Percentiles rank a stretch among this genome's conserved stretches.
Evolutionary conservation across 2,113 vertebrate genomes (phyloP).

Genomic region (Toxotes chatareus): DNA sequence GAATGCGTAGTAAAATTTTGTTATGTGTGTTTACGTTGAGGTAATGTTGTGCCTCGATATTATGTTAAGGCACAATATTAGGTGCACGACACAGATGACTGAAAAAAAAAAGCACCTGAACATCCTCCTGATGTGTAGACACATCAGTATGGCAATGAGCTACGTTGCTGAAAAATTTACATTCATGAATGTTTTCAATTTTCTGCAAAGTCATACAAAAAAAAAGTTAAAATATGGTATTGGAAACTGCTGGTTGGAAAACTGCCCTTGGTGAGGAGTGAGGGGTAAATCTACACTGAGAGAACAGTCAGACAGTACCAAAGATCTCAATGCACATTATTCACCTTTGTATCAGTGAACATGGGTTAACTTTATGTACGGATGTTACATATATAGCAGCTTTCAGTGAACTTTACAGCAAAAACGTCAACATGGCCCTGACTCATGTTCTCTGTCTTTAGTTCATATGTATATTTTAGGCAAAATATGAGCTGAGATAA

Average conservation of each 20-base stretch:
- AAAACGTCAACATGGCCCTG: background rate
- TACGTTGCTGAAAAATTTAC: background rate
- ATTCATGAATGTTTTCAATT: background rate
- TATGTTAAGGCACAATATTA: too few species aligned
- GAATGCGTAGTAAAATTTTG: too few species aligned
- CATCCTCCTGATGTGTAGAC: background rate
- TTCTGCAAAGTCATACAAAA: slow-evolving; percentile 2
- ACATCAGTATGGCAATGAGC: background rate
- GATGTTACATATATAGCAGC: too few species aligned
- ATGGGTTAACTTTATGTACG: background rate
- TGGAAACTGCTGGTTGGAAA: slow-evolving; percentile 23
- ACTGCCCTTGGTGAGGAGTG: background rate
- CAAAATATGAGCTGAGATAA: background rate
- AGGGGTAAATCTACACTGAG: background rate
- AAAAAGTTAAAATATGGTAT: slow-evolving; percentile 8
- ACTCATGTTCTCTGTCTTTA: background rate
- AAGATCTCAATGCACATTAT: background rate
- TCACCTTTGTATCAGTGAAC: background rate
- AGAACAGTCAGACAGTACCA: slow-evolving; percentile 7
- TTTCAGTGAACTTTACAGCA: background rate
- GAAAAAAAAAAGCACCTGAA: background rate
- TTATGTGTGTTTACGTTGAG: too few species aligned
- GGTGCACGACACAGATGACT: too few species aligned
- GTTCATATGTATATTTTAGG: background rate
- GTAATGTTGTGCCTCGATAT: too few species aligned